Evolutionary conservation across 2,113 vertebrate genomes (phyloP), one percentile per base, ranked within the genome.

Genomic region (Phodopus roborovskii): DNA sequence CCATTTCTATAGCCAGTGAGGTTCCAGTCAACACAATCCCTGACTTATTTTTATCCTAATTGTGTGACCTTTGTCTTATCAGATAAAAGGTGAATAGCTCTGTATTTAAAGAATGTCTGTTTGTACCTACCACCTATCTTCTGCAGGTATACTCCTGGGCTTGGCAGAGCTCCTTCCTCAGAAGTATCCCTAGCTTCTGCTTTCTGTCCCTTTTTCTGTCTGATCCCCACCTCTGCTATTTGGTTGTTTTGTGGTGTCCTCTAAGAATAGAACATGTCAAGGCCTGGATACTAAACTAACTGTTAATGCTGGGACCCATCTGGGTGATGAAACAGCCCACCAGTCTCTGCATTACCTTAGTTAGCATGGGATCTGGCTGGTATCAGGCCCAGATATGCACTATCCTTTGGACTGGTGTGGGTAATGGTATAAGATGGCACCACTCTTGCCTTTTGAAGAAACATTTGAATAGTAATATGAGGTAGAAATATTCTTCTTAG

Each of bases 131-230:
- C 28, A 42, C 15, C 11, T 8, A 5, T 45, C 33, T 22, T 28
- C 33, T 30, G 45, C 33, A 77, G 85, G 26, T 33, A 5, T 10
- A 28, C 26, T 16, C 4, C 2, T 39, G 64, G 11, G 48, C 66
- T 42, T 68, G 22, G 42, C 3, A 7, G n/a, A 24, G 28, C 9
- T 28, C n/a, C 0, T 16, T 8, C 5, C 5, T 45, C 10, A n/a
- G 20, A 19, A 36, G 56, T 33, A 4, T n/a, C 68, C 17, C 11
- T 39, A 74, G 82, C 17, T 28, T 66, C 17, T 12, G 15, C n/a
- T 1, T 36, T 20, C n/a, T 74, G 9, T 26, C 15, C 12, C 0
- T 16, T 28, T 12, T 1, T 26, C 19, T 74, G 4, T 74, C 8
- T 66, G 13, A 7, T 64, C 8, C 13, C 64, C 45, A 75, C 15